Base-by-base conservation (phyloP, 2,888 invertebrate species). In the Rhagophthalmus giganteus region DNA sequence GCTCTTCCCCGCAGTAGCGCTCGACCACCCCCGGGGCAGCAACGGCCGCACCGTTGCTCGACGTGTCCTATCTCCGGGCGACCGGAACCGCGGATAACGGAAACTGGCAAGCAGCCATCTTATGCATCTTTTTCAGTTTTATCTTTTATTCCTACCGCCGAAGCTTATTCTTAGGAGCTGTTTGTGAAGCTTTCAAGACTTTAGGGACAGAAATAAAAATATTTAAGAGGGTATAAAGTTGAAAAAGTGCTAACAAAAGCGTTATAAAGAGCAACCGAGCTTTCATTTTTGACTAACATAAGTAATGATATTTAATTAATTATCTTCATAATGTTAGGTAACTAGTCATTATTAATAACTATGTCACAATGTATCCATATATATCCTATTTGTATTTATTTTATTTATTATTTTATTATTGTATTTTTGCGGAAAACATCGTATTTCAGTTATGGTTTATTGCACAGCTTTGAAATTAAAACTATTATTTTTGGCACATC, bases 51-150 rank as follows among this genome's bases (percentile, higher is more conserved):
- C 54, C 48, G 33, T 54, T 45, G 46, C 51, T 46, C 59, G 48
- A 58, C 59, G 57, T 60, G 56, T 59, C 58, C 60, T 59, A 55
- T 57, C 58, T 52, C 57, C 59, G 55, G 59, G 54, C 53, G 57
- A 60, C 58, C 60, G 59, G 61, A 61, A 60, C 58, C 60, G 49
- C 55, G 58, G 60, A 60, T 61, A 61, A 62, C 61, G 61, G 64
- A 65, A 64, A 58, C 63, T 64, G 64, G 65, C 64, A 60, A 59
- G 60, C 54, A 57, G 64, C 65, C 65, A 65, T 65, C 62, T 60
- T 60, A 60, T 63, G 63, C 62, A 62, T 61, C 63, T 60, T 61
- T 59, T 62, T 56, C 53, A 56, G 51, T 58, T 59, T 60, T 62
- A 60, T 61, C 59, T 60, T 50, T 58, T 57, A 46, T 53, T 60